Evolutionary conservation across 2,113 vertebrate species (phyloP), one percentile per base, ranked within the genome.

Genomic region (Centropus bengalensis): DNA sequence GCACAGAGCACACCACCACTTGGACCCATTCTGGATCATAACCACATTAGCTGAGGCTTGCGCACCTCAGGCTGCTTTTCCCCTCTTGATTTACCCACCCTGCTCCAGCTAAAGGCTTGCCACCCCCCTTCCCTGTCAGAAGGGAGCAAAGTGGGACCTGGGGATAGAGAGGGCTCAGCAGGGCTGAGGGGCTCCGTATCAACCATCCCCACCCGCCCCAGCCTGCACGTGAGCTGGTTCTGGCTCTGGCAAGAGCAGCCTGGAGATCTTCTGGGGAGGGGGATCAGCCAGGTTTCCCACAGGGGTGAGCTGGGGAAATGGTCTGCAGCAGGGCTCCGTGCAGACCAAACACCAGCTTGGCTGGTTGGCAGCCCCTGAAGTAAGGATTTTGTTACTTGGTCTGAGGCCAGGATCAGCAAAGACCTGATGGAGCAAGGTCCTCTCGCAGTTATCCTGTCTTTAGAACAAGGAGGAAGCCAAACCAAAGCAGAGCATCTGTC

Each of bases 81-180:
- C 30, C 27, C 56, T 75, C 30, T 55, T 16, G 10, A 5, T 70
- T 67, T 28, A 23, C 64, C 67, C n/a, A 4, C 18, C 10, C 33
- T 76, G 58, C 45, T 52, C 49, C 32, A 28, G n/a, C 42, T 52
- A 52, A 75, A 70, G 1, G 4, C 12, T 45, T 47, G 17, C 5
- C 24, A 47, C 47, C 14, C 55, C 42, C 4, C 24, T 7, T 6
- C 33, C 36, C 12, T 1, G 1, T 12, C 14, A 24, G 17, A 0
- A 2, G 38, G 23, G 40, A 45, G 19, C 38, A 27, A 49, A 75
- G 14, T 13, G 23, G 21, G 52, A 56, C 9, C 18, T 32, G 14
- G 47, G 15, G 6, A 19, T 44, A 17, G 17, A 18, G 5, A 64
- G 17, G n/a, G 15, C 10, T 42, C 56, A 47, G 30, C 1, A 9